Percentiles rank a stretch among this genome's conserved stretches.
These are phyloP conservation scores for Scaptodrosophila latifasciaeformis DNA, from an alignment of 2,888 invertebrate genomes.

Conservation along the genomic window DNA sequence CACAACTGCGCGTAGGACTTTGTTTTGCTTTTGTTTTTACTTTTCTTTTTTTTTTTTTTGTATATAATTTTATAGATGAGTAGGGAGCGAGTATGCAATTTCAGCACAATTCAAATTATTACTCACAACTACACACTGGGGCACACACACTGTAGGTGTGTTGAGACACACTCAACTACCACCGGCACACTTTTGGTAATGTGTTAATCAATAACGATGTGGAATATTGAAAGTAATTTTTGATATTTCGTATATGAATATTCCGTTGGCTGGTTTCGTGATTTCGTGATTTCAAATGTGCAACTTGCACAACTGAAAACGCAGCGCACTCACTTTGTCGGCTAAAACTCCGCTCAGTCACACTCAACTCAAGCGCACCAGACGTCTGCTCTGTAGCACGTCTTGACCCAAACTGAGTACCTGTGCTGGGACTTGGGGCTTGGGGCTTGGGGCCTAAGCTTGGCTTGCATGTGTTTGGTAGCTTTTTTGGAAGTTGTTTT, in stretches of 20 bases:
- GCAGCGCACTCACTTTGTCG: constrained; percentile 4
- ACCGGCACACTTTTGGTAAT: constrained; percentile 19
- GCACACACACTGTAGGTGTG: constrained; percentile 14
- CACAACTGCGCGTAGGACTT: too few species aligned
- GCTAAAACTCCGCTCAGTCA: constrained; percentile 10
- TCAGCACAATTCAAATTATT: constrained; percentile 56
- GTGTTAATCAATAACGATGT: constrained; percentile 55
- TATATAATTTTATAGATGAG: too few species aligned
- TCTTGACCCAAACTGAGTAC: constrained; percentile 26
- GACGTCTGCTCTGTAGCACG: constrained; percentile 25
- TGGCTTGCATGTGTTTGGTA: neutral
- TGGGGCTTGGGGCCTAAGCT: neutral
- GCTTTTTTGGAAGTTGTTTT: too few species aligned
- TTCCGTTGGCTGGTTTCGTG: constrained; percentile 13
- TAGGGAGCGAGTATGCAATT: neutral
- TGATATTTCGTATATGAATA: constrained; percentile 22
- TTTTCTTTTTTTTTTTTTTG: too few species aligned
- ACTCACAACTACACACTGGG: constrained; percentile 50
- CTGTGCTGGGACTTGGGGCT: too few species aligned
- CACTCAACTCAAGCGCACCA: constrained; percentile 20
- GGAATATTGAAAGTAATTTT: constrained; percentile 40
- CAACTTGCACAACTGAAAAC: constrained; percentile 33
- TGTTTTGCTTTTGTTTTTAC: too few species aligned
- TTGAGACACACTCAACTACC: constrained; percentile 18
- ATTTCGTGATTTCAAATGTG: constrained; percentile 25